These are phyloP conservation scores for Myotis pilosus DNA, from an alignment of 2,797 vertebrate genomes.

Conservation along the genomic window DNA sequence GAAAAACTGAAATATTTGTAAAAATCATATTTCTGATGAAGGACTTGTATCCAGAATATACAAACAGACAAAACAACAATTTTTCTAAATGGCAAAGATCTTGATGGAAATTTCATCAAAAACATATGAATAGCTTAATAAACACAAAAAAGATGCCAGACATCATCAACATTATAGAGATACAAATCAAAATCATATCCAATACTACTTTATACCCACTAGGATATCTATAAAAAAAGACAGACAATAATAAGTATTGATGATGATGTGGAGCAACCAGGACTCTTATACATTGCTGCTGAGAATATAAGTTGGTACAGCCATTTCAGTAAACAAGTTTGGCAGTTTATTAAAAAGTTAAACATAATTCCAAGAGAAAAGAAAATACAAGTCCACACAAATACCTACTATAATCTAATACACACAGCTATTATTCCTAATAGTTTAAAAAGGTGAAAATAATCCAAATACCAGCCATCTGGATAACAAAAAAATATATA, in stretches of 20 bases:
- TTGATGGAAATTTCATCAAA: background rate
- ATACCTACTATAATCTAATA: background rate
- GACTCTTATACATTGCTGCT: background rate
- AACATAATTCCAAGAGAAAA: background rate
- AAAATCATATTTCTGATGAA: background rate
- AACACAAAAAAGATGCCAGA: background rate
- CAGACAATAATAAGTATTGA: background rate
- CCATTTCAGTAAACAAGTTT: background rate
- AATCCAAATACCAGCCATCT: background rate
- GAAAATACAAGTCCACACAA: background rate
- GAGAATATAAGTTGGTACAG: background rate
- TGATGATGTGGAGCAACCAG: background rate
- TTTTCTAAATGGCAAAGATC: background rate
- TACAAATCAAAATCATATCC: background rate
- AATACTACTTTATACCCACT: background rate
- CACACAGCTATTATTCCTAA: background rate
- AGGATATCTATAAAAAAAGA: background rate
- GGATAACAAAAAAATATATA: background rate
- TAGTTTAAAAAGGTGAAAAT: background rate
- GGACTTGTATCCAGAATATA: background rate
- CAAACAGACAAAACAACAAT: background rate
- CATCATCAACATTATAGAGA: background rate
- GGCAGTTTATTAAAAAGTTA: background rate
- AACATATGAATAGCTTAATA: background rate
- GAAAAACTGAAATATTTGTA: background rate